phyloP scores from a whole-genome alignment of 2,797 vertebrate genomes.

The Paramormyrops hopkinsi region DNA sequence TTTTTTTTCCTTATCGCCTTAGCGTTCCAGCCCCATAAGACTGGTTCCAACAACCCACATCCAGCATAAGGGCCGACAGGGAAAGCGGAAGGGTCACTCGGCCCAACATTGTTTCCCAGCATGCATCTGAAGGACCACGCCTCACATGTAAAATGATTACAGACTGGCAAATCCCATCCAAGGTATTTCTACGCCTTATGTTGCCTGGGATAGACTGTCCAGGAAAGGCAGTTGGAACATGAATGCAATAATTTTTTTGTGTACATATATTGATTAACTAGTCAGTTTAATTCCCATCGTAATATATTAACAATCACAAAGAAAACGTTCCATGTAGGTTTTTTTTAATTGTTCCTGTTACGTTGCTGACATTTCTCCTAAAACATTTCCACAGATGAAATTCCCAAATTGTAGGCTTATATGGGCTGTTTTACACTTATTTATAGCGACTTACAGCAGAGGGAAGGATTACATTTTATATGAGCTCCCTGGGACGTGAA shows the following conservation, averaged over 20 bases:
- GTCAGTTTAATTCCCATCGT: not conserved
- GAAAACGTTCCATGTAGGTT: not conserved
- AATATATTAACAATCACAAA: not conserved
- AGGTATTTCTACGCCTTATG: not conserved
- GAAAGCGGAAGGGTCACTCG: not conserved
- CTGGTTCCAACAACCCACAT: not conserved
- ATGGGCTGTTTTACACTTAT: too few relatives aligned
- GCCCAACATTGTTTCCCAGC: not conserved
- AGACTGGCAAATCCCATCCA: not conserved
- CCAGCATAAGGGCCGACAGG: not conserved
- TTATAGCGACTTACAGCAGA: not conserved
- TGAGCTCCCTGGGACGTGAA: too few relatives aligned
- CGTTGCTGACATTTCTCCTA: not conserved
- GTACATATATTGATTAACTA: too few relatives aligned
- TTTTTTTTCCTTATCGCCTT: not conserved
- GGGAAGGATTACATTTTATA: too few relatives aligned
- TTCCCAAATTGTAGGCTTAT: too few relatives aligned
- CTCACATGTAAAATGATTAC: not conserved
- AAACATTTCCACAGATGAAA: not conserved
- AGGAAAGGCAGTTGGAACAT: not conserved
- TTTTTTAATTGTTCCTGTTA: not conserved
- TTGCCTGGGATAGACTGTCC: not conserved
- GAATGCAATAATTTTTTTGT: too few relatives aligned
- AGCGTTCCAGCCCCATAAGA: not conserved
- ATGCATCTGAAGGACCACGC: not conserved